phyloP scores from a whole-genome alignment of 2,888 invertebrate genomes.

The Sphaerophoria rueppellii region DNA sequence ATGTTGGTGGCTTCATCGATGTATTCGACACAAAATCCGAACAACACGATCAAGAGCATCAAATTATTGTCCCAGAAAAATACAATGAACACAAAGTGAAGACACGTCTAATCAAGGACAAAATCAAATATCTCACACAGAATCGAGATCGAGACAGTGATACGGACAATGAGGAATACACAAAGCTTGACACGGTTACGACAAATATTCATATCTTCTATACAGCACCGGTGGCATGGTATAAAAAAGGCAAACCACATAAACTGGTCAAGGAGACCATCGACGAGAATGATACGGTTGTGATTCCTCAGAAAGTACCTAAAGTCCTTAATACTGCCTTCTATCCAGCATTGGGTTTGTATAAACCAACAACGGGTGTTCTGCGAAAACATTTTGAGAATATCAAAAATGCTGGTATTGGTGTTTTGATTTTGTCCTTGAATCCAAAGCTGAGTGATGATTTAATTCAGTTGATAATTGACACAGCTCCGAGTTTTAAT shows the following conservation, averaged over 20 bases:
- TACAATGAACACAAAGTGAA: slow-evolving; percentile 81
- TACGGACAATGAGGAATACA: slow-evolving; percentile 75
- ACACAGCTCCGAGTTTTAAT: slow-evolving; percentile 82
- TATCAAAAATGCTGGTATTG: slow-evolving; percentile 84
- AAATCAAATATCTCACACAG: slow-evolving; percentile 78
- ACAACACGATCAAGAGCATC: slow-evolving; percentile 76
- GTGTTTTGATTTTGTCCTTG: slow-evolving; percentile 85
- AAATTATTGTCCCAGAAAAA: slow-evolving; percentile 81
- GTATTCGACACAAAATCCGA: slow-evolving; percentile 69
- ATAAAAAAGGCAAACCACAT: slow-evolving; percentile 78
- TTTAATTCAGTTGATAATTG: slow-evolving; percentile 82
- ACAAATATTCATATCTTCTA: slow-evolving; percentile 81
- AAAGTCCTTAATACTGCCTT: slow-evolving; percentile 80
- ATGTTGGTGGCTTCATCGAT: slow-evolving; percentile 77
- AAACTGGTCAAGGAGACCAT: slow-evolving; percentile 65
- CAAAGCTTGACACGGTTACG: slow-evolving; percentile 77
- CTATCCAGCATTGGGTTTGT: slow-evolving; percentile 80
- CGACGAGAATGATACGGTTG: slow-evolving; percentile 68
- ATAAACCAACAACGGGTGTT: slow-evolving; percentile 80
- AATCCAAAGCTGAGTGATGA: slow-evolving; percentile 77
- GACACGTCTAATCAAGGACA: slow-evolving; percentile 80
- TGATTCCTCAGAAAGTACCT: slow-evolving; percentile 75
- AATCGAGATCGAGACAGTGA: slow-evolving; percentile 76
- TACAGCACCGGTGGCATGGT: slow-evolving; percentile 81
- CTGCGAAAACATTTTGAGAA: slow-evolving; percentile 85